Conservation (phyloP, 2,797 vertebrate species). For the Sternotherus odoratus region DNA sequence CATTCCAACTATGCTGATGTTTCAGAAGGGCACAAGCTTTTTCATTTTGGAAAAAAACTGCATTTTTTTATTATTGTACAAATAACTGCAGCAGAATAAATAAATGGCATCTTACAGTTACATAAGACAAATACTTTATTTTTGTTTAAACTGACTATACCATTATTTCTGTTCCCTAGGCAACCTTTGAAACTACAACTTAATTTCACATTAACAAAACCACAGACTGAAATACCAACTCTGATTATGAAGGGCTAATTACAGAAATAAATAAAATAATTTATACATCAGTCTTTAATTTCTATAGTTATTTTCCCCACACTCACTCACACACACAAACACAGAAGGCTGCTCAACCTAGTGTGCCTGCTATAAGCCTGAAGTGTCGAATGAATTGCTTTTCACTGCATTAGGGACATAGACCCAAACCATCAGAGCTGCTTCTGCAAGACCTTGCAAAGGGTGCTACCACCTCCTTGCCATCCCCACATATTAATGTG, state of each 20-base stretch:
- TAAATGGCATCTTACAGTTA: conserved; percentile 79
- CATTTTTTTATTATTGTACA: conserved; percentile 81
- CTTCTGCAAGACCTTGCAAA: background rate
- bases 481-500: background rate
- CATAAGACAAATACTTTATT: conserved; percentile 86
- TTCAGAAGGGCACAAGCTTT: conserved; percentile 79
- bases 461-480: background rate
- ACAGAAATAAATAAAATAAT: conserved; percentile 89
- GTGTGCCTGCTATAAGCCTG: conserved; percentile 63
- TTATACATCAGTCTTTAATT: conserved; percentile 79
- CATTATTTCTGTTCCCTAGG: conserved; percentile 83
- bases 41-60: conserved; percentile 80
- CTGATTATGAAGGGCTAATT: conserved; percentile 84
- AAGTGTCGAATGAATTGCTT: conserved; percentile 56
- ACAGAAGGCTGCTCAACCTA: conserved; percentile 60
- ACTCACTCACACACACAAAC: background rate
- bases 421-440: conserved; percentile 1
- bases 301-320: conserved; percentile 59
- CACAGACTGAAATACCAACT: conserved; percentile 81
- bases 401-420: background rate
- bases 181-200: conserved; percentile 83
- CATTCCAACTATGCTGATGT: conserved; percentile 79
- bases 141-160: conserved; percentile 84
- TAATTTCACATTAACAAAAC: conserved; percentile 83
- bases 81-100: conserved; percentile 77